Conservation (phyloP, 1,140 invertebrate species). For the Platorchestia sp. region DNA sequence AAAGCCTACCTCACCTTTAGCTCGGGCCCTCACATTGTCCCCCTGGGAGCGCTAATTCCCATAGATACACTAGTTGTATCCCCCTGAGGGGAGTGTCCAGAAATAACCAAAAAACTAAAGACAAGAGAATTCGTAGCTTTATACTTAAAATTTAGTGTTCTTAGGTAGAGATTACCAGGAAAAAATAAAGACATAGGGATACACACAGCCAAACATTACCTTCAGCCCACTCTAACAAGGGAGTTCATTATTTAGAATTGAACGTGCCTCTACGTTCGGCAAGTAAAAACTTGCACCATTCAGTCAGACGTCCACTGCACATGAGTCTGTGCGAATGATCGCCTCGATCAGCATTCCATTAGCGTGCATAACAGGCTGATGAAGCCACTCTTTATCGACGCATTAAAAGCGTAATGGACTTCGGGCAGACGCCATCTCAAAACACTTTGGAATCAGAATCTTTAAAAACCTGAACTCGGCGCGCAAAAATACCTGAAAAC, state of each 20-base stretch:
- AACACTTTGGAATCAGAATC: neutral
- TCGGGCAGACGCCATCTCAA: neutral
- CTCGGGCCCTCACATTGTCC: too few species aligned
- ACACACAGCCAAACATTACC: neutral
- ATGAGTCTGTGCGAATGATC: neutral
- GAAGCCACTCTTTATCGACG: neutral
- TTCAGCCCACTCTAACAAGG: too few species aligned
- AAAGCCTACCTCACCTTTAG: too few species aligned
- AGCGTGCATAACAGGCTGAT: neutral
- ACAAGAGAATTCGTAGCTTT: too few species aligned
- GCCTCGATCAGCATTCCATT: neutral
- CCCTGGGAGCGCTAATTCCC: too few species aligned
- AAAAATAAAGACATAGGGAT: neutral
- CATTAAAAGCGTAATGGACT: neutral
- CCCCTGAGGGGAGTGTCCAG: too few species aligned
- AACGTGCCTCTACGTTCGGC: too few species aligned
- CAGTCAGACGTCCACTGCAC: neutral
- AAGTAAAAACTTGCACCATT: too few species aligned
- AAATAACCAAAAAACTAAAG: too few species aligned
- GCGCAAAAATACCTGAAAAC: neutral
- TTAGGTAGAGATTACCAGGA: neutral
- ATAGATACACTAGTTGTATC: too few species aligned
- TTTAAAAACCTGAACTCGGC: neutral
- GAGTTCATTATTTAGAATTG: too few species aligned
- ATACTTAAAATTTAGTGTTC: neutral